Conservation (phyloP, 1,140 invertebrate genomes). For the Habropoda laboriosa region DNA sequence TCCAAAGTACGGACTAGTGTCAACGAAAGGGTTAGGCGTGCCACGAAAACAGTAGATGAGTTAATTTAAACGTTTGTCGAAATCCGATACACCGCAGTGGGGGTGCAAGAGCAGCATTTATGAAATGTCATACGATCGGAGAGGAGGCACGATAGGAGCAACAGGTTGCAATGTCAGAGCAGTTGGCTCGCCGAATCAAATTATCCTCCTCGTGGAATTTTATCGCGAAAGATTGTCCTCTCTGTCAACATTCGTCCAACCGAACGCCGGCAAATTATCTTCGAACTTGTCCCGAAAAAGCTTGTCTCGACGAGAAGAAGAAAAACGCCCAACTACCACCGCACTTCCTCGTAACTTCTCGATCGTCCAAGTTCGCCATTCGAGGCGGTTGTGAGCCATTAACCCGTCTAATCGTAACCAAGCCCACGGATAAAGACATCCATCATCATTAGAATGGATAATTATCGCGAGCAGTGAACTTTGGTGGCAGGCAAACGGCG, state of each 20-base stretch:
- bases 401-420: constrained; percentile 62
- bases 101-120: too few species aligned
- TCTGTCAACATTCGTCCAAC: too few species aligned
- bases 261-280: too few species aligned
- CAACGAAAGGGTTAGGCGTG: too few species aligned
- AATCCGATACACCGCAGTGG: too few species aligned
- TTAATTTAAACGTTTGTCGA: too few species aligned
- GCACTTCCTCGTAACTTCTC: not conserved
- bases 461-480: constrained; percentile 70
- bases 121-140: not conserved
- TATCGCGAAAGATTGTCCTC: too few species aligned
- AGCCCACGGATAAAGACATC: constrained; percentile 65
- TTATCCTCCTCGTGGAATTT: constrained; percentile 7
- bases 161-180: constrained; percentile 45
- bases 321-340: not conserved
- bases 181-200: not conserved
- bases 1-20: too few species aligned
- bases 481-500: constrained; percentile 30
- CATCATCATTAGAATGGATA: constrained; percentile 70
- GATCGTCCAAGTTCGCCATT: not conserved
- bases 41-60: too few species aligned
- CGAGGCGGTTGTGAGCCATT: constrained; percentile 59
- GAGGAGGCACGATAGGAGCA: constrained; percentile 33
- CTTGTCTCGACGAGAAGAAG: too few species aligned
- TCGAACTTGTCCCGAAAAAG: too few species aligned